phyloP scores from a whole-genome alignment of 2,888 invertebrate genomes.

The Drosophila kuntzei region DNA sequence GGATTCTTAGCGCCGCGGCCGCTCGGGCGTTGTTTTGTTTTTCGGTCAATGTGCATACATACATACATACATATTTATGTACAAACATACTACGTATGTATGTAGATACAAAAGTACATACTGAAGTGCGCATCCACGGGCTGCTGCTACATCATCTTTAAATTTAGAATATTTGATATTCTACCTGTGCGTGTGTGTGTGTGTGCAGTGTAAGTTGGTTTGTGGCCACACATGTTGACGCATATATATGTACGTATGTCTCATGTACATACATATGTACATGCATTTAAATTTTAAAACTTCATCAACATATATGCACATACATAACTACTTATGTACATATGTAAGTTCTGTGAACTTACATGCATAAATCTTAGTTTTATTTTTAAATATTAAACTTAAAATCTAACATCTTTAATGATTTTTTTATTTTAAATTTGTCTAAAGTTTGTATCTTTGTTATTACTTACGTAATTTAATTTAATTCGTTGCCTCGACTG shows the following conservation, averaged over 20 bases:
- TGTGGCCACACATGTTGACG: constrained; percentile 56
- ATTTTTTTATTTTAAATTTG: too few species aligned
- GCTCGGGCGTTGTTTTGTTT: constrained; percentile 37
- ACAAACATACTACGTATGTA: neutral
- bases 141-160: constrained; percentile 75
- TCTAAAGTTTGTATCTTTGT: too few species aligned
- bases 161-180: constrained; percentile 76
- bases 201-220: constrained; percentile 30
- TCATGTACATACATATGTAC: constrained; percentile 5
- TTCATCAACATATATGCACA: neutral
- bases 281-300: too few species aligned
- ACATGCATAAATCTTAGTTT: too few species aligned
- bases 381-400: too few species aligned
- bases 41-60: constrained; percentile 29
- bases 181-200: constrained; percentile 59
- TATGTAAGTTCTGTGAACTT: too few species aligned
- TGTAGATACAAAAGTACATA: constrained; percentile 34
- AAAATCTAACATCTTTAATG: too few species aligned
- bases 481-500: too few species aligned
- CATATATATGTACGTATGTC: constrained; percentile 5
- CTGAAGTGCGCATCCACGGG: constrained; percentile 64
- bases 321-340: too few species aligned
- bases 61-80: constrained; percentile 14
- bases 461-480: too few species aligned
- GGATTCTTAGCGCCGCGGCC: constrained; percentile 55